These are phyloP conservation scores for Papilio elwesi DNA, from an alignment of 2,888 invertebrate species.

Conservation along the genomic window DNA sequence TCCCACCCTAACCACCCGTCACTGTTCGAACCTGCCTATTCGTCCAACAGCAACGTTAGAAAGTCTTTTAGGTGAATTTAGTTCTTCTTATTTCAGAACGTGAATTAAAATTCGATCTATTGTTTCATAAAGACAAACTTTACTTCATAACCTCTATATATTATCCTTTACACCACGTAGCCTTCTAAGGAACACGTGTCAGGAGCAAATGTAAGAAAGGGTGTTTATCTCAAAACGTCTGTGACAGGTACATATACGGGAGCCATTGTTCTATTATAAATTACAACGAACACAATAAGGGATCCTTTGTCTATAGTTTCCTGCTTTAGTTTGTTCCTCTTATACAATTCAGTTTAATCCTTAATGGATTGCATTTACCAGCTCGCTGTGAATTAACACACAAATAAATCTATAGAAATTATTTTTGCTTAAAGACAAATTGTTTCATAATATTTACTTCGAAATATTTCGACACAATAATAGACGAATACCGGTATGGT, in stretches of 20 bases:
- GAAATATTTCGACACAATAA: no score
- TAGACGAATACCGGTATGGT: no score
- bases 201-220: conserved; percentile 36
- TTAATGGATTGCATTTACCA: conserved; percentile 8
- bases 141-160: conserved; percentile 5
- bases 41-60: no score
- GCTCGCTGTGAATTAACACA: neutral
- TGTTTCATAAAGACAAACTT: neutral
- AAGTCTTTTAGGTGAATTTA: no score
- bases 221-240: conserved; percentile 34
- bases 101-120: neutral
- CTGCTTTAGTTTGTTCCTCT: conserved; percentile 14
- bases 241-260: conserved; percentile 37
- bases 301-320: conserved; percentile 31
- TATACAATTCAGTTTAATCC: conserved; percentile 3
- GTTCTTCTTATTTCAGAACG: no score
- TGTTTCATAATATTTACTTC: neutral
- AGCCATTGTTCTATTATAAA: conserved; percentile 36
- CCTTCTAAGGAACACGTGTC: conserved; percentile 35
- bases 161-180: neutral
- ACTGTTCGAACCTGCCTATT: no score
- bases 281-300: conserved; percentile 33
- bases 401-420: neutral
- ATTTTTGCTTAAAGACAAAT: neutral
- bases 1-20: no score